These are phyloP conservation scores for Aphidoletes aphidimyza DNA, from an alignment of 2,888 invertebrate species.

Conservation along the genomic window DNA sequence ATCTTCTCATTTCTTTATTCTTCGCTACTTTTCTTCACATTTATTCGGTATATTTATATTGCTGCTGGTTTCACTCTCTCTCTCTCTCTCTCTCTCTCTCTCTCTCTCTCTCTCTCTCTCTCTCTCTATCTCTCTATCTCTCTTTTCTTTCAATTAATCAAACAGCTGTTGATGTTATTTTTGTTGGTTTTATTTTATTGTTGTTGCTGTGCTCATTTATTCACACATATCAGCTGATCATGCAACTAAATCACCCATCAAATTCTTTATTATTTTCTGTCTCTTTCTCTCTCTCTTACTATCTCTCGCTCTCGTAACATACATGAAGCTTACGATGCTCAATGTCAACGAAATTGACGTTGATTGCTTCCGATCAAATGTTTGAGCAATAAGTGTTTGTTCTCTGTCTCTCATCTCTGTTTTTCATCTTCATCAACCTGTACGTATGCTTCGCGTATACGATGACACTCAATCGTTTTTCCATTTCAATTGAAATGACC, in stretches of 20 bases:
- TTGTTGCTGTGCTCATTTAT: neutral
- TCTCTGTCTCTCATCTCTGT: no score
- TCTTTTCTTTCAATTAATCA: neutral
- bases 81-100: no score
- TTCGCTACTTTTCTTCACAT: neutral
- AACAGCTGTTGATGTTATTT: neutral
- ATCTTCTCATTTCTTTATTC: neutral
- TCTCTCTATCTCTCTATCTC: no score
- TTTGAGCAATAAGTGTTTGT: neutral
- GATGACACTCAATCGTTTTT: neutral
- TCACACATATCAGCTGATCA: slow-evolving; percentile 26
- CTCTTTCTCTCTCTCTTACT: neutral
- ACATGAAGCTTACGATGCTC: neutral
- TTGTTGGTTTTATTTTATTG: neutral
- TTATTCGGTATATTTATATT: neutral
- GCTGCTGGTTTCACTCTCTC: neutral
- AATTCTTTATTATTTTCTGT: neutral
- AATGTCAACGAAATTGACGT: neutral
- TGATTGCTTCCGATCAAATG: slow-evolving; percentile 12
- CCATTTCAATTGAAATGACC: neutral
- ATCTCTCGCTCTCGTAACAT: no score
- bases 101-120: no score
- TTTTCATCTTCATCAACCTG: neutral
- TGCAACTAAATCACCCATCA: neutral
- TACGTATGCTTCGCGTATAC: neutral